These are phyloP conservation scores for Erethizon dorsatum DNA, from an alignment of 2,797 vertebrate species.

Conservation along the genomic window DNA sequence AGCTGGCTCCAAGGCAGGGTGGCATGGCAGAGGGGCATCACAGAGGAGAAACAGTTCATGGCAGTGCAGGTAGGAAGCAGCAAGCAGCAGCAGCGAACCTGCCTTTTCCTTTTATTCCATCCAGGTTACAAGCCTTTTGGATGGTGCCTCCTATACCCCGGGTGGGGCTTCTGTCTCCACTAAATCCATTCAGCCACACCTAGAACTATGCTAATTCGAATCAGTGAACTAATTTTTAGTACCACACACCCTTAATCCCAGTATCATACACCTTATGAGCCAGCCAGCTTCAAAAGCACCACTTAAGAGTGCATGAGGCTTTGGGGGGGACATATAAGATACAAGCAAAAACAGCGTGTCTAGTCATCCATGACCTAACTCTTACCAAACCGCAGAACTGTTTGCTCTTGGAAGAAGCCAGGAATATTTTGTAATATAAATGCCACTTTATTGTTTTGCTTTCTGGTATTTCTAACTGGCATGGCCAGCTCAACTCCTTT, in stretches of 20 bases:
- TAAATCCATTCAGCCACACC: neutral
- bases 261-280: neutral
- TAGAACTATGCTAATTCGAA: neutral
- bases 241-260: neutral
- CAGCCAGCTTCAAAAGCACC: neutral
- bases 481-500: neutral
- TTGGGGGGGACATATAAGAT: neutral
- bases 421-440: constrained; percentile 8
- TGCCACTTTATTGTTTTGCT: neutral
- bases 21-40: neutral
- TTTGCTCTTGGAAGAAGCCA: neutral
- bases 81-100: neutral
- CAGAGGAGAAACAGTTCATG: neutral
- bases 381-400: neutral
- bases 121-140: neutral
- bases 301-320: neutral
- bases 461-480: constrained; percentile 28
- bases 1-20: neutral
- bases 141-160: neutral
- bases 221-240: neutral
- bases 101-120: neutral
- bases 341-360: neutral
- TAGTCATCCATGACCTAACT: neutral
- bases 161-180: neutral
- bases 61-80: neutral